phyloP scores from a whole-genome alignment of 2,888 invertebrate genomes.

The Temnothorax ravouxi region DNA sequence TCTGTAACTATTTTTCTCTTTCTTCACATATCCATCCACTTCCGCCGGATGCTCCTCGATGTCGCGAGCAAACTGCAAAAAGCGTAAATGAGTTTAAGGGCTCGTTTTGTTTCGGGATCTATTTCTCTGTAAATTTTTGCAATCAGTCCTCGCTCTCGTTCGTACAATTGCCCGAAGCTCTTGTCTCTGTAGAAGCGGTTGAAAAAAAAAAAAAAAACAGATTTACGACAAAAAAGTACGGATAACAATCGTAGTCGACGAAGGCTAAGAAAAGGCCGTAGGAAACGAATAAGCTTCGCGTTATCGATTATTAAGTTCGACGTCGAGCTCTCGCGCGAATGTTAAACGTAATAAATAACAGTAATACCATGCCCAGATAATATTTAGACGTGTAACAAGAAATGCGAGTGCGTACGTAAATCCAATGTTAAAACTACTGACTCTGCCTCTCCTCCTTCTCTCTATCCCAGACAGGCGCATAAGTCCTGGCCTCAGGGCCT shows the following conservation, averaged over 20 bases:
- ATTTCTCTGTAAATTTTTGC: neutral
- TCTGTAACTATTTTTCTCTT: neutral
- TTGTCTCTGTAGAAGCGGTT: neutral
- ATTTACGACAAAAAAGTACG: neutral
- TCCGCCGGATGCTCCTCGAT: slow-evolving; percentile 52
- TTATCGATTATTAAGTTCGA: neutral
- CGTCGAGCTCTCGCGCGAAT: too few species aligned
- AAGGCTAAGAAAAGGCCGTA: neutral
- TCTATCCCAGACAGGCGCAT: slow-evolving; percentile 59
- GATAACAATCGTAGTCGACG: neutral
- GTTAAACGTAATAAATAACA: slow-evolving; percentile 1
- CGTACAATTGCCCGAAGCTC: slow-evolving; percentile 4
- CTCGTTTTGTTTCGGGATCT: neutral
- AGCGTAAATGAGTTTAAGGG: slow-evolving; percentile 73
- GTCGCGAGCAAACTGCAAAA: slow-evolving; percentile 40
- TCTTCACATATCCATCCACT: neutral
- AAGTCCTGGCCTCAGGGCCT: slow-evolving; percentile 82
- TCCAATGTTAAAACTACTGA: slow-evolving; percentile 61
- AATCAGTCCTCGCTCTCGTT: neutral
- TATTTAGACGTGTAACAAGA: slow-evolving; percentile 3
- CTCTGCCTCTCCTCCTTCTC: neutral
- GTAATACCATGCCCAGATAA: neutral
- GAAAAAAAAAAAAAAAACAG: neutral
- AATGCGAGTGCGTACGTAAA: slow-evolving; percentile 66
- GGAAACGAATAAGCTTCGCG: neutral